Base-by-base conservation (phyloP, 23 tunicate genomes). In the Phallusia fumigata region DNA sequence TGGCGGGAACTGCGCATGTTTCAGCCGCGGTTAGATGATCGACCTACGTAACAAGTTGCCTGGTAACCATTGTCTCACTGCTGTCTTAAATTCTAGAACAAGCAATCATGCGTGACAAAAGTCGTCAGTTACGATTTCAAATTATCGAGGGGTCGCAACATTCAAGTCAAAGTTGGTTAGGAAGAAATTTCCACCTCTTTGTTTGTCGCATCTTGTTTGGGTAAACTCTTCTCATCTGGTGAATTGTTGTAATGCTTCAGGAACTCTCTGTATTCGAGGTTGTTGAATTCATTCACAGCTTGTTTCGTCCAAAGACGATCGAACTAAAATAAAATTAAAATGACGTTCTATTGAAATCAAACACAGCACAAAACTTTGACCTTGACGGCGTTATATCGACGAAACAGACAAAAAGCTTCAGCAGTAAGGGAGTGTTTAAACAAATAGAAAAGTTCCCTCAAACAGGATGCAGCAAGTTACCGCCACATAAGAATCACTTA, bases 201-300 rank as follows among this genome's bases (percentile, higher is more conserved):
- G 47, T 5, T 10, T 3, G 47, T 40, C 47, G 28, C 69, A 21
- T 58, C 69, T 58, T 58, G 69, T 24, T 58, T 58, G 26, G 28
- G 69, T 16, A 16, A 58, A 24, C 1, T 58, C 69, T 58, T 58
- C 13, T 58, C 69, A 24, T 58, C 69, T 1, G 69, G 16, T 21
- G 69, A 19, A 11, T 34, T 74, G 53, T 77, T 44, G 78, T 92
- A 92, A 13, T 69, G 79, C 34, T 92, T 92, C 0, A 92, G 80
- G 52, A 92, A 92, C 26, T 92, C 97, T 28, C 86, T 65, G 49
- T 92, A 92, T 49, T 92, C 97, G 53, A 92, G 33, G 85, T 92
- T 92, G 84, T 87, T 84, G 79, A 92, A 92, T 28, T 87, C 88
- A 51, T 92, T 92, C 32, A 92, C 91, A 0, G 88, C 81, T 76